Base-by-base conservation (phyloP, 2,113 vertebrate genomes). In the Thunnus maccoyii region DNA sequence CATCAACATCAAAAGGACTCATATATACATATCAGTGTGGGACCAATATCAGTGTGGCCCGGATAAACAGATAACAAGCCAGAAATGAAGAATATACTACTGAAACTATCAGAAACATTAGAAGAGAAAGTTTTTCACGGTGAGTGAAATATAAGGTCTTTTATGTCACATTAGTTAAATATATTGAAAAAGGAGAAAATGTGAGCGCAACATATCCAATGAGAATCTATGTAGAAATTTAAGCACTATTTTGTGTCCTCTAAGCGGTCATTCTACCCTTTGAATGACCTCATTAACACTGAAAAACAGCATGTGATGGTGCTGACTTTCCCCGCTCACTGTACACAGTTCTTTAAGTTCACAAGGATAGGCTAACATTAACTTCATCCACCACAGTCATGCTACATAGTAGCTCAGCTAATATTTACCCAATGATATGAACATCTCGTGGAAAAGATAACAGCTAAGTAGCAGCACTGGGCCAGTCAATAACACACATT, bases 341-440 rank as follows among this genome's bases (percentile, higher is more conserved):
- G 22, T 44, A 48, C 44, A 78, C 55, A 68, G 41, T 7, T 12
- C 3, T 13, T 46, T 36, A 44, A 20, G 62, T 60, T 76, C 64
- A 11, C 58, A 47, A 60, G 18, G 52, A 73, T 48, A 6, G 3
- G 72, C 73, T 68, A 80, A 78, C 57, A 76, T 67, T 25, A 17
- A 71, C 62, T 65, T 76, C 51, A 41, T 52, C 46, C 51, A 54
- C 44, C 51, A 66, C 60, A 60, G 48, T 48, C 27, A 56, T 41
- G 64, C 78, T 50, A 52, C 51, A 63, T 48, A 56, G 83, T 46
- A 80, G 86, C 78, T 56, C 48, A 62, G 76, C 80, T 83, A 92
- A 92, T 94, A 91, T 93, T 93, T 91, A 87, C 65, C 68, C 61
- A 72, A 22, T 17, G 76, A 89, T 82, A 69, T n/a, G 16, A 69